A percentile compares a stretch with the other conserved stretches of the same genome.
Evolutionary conservation across 2,888 invertebrate species (phyloP).

Genomic region (Brenthis daphne): DNA sequence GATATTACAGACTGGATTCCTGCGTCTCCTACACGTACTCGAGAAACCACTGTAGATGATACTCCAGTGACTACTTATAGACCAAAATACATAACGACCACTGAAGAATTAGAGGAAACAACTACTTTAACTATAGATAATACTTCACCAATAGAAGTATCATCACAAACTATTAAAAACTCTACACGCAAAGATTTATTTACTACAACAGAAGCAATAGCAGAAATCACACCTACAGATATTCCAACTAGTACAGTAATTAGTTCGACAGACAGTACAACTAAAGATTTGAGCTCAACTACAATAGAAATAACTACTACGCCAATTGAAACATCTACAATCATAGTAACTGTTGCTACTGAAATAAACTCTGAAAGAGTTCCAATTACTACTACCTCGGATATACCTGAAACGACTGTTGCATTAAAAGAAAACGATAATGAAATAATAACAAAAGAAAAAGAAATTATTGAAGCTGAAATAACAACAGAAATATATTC

Average conservation of each 20-base stretch:
- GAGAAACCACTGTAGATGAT: constrained; percentile 54
- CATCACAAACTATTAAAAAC: constrained; percentile 59
- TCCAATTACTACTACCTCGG: constrained; percentile 39
- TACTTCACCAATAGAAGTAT: constrained; percentile 59
- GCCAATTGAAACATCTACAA: constrained; percentile 49
- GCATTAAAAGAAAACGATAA: constrained; percentile 69
- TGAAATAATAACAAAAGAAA: constrained; percentile 60
- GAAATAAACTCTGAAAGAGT: constrained; percentile 62
- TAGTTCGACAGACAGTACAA: constrained; percentile 33
- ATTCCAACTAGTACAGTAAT: constrained; percentile 38
- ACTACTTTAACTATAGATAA: constrained; percentile 59
- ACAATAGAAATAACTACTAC: constrained; percentile 43
- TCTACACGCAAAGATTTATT: constrained; percentile 43
- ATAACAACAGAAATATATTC: constrained; percentile 31
- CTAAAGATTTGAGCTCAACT: constrained; percentile 35
- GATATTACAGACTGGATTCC: constrained; percentile 61
- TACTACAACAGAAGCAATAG: constrained; percentile 41
- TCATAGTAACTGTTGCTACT: constrained; percentile 58
- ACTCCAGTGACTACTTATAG: constrained; percentile 70
- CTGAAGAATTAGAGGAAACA: constrained; percentile 55
- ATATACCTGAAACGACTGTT: constrained; percentile 55
- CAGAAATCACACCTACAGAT: constrained; percentile 38
- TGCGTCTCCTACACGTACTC: constrained; percentile 60
- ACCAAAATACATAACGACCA: constrained; percentile 63
- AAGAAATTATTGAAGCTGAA: constrained; percentile 40